Evolutionary conservation across 2,888 invertebrate species (phyloP), one percentile per base, ranked within the genome.

Genomic region (Melieria picta): DNA sequence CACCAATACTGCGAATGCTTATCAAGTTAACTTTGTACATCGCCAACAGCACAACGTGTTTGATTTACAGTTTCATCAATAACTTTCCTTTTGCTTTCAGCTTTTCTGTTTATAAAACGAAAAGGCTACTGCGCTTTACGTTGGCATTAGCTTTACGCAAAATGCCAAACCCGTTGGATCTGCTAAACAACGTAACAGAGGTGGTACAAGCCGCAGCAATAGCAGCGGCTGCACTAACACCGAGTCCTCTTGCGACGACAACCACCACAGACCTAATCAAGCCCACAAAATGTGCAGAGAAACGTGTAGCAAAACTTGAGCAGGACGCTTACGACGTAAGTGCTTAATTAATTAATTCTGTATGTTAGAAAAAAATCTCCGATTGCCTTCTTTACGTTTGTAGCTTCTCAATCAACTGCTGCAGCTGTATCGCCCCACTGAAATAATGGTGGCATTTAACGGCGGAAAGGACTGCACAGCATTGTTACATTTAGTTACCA

Each of bases 381-480:
- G 43, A 50, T 10, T 64, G 16, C 13, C 10, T 62, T 46, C 16
- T 55, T 43, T 7, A n/a, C 10, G 68, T 75, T 88, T 88, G 55
- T 85, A 94, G 92, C 85, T 90, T 72, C 88, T 93, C 68, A 87
- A 88, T 81, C 84, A 90, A 81, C 91, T 91, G 74, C 90, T 92
- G 78, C 84, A 88, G 61, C 82, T 88, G 65, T 95, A 91, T 84
- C 88, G 90, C n/a, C 84, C 92, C 30, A 89, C 93, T 69, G 93
- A 96, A 85, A 88, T 97, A 13, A 96, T 96, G 81, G 84, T 99
- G 47, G 94, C 97, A 45, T 99, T 99, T 87, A 99, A 99, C 84
- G 99, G 99, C 4, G 99, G 99, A 2, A 99, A 99, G 88, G 99
- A 99, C 88, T 99, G 99, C 84, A 98, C 98, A 0, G 96, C 93